Evolutionary conservation across 2,113 vertebrate genomes (phyloP), one percentile per base, ranked within the genome.

Genomic region (Ictidomys tridecemlineatus): DNA sequence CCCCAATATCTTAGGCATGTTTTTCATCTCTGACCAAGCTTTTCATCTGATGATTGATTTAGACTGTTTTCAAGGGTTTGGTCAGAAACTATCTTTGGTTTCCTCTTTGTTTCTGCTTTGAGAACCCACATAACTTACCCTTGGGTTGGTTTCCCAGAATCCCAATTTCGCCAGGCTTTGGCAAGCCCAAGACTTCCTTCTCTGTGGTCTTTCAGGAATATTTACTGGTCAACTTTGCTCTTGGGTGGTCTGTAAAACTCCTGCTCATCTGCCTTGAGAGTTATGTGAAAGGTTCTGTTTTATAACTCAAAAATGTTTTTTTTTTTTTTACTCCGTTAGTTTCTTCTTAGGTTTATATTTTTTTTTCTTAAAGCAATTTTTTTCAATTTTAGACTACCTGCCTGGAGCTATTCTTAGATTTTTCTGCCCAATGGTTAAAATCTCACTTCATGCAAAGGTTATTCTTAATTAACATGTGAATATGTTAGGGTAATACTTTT

Each of bases 401-500:
- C 22, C 85, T 79, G 14, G 26, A 73, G 3, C 8, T 48, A 6
- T 12, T 58, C 13, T n/a, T 34, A n/a, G 30, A n/a, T 84, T 83
- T 93, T 83, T 32, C 65, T 95, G 6, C 63, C 85, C 63, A 74
- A 53, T 96, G n/a, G 2, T 42, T 63, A 37, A 76, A 93, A 78
- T 16, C 17, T 77, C 51, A 53, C 26, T 39, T 48, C 28, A 45
- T 56, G 32, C 26, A 73, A 37, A 12, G 2, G 6, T 80, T 85
- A 78, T 79, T 32, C 11, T 79, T 69, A 70, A 22, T 73, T 86
- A 92, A 70, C 74, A 18, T 12, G 80, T 53, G 32, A 56, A 14
- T 91, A 17, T 91, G 17, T 39, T 58, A 85, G 84, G 34, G 4
- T 20, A 61, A 69, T 78, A 89, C 7, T 65, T 51, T 95, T 65